Base-by-base conservation (phyloP, 2,888 invertebrate species). In the Pristionchus fissidentatus region DNA sequence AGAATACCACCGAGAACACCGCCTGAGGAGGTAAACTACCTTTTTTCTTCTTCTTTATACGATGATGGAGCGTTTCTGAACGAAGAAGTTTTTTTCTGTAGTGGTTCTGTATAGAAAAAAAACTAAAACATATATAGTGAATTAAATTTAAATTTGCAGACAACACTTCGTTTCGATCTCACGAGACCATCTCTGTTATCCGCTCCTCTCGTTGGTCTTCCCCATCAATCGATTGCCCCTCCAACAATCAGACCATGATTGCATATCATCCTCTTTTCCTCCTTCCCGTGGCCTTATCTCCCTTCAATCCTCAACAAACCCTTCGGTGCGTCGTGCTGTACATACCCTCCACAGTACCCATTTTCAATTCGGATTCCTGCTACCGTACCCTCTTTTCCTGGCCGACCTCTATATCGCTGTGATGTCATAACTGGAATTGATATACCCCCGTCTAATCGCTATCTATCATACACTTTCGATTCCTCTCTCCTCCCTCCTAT, bases 371-470 rank as follows among this genome's bases (percentile, higher is more conserved):
- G 19, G 32, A 13, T n/a, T 38, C 35, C 13, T 41, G 41, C 22
- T 29, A 29, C 4, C 32, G 5, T 38, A 26, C 46, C 29, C 73
- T 29, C 22, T n/a, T n/a, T 60, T 22, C 38, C 70, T 43, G 41
- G 70, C 35, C 66, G 66, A 70, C 70, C 70, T 70, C 70, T 41
- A n/a, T n/a, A 32, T 75, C 75, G 49, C 75, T 75, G 46, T 52
- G 49, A 26, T 75, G 49, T 52, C 75, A 49, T 75, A 75, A 32
- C n/a, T 35, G 32, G 1, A 32, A 43, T 19, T 73, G n/a, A 49
- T 49, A 49, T 75, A 46, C 55, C n/a, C 70, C 41, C 13, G 41
- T 70, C 70, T 43, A 22, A n/a, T 43, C 43, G n/a, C n/a, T n/a
- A n/a, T n/a, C n/a, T n/a, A n/a, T n/a, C n/a, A n/a, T n/a, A n/a